Evolutionary conservation across 2,113 vertebrate genomes (phyloP).

Genomic region (Podiceps cristatus): DNA sequence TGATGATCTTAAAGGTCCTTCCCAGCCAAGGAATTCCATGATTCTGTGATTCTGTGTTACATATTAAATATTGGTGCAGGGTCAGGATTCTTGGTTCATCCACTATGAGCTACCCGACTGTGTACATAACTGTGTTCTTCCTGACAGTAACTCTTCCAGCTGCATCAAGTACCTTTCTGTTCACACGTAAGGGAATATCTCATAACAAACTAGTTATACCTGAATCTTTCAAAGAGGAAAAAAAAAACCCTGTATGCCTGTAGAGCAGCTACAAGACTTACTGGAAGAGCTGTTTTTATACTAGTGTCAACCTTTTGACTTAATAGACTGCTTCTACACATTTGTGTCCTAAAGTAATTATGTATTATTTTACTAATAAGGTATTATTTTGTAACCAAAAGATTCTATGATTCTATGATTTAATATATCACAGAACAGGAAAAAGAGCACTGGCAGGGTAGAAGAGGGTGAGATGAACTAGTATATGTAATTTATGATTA

Average conservation of each 20-base stretch:
- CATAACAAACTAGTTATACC: neutral
- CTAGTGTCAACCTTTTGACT: neutral
- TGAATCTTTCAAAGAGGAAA: neutral
- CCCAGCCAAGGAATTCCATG: too few species aligned
- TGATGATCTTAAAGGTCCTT: too few species aligned
- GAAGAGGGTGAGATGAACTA: neutral
- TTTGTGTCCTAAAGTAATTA: neutral
- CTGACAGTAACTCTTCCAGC: neutral
- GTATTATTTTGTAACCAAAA: too few species aligned
- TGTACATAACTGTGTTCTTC: neutral
- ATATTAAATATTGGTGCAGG: neutral
- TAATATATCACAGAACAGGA: neutral
- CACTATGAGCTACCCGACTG: neutral
- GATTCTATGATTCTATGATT: too few species aligned
- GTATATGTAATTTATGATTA: neutral
- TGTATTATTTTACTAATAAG: neutral
- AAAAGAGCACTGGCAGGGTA: neutral
- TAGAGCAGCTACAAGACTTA: neutral
- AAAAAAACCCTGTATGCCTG: neutral
- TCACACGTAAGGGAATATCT: neutral
- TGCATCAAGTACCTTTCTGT: neutral
- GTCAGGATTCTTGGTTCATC: neutral
- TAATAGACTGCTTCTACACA: neutral
- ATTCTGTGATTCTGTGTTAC: too few species aligned
- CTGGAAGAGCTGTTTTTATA: neutral